These are phyloP conservation scores for Nothobranchius kuhntae DNA, from an alignment of 2,113 vertebrate genomes.

Conservation along the genomic window DNA sequence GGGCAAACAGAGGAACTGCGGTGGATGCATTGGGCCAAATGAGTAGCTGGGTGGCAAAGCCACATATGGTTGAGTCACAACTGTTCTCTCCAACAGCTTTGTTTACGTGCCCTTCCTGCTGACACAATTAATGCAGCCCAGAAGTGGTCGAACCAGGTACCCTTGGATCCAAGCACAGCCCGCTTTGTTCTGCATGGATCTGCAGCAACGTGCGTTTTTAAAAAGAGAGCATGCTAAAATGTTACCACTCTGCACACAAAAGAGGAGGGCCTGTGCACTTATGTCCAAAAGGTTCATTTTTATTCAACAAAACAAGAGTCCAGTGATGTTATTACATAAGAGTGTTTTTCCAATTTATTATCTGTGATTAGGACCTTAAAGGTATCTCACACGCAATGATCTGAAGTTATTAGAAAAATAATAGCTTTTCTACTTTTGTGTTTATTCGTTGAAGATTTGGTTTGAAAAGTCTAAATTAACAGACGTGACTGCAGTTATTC, in stretches of 20 bases:
- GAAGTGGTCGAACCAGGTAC: conserved; percentile 58
- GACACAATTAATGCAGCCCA: conserved; percentile 63
- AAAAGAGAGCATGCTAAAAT: conserved; percentile 59
- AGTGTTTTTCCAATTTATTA: no score
- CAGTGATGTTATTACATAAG: background rate
- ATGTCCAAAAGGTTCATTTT: conserved; percentile 17
- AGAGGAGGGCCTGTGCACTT: conserved; percentile 38
- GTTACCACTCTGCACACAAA: conserved; percentile 55
- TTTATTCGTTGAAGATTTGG: no score
- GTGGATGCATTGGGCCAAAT: conserved; percentile 44
- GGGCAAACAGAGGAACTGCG: conserved; percentile 35
- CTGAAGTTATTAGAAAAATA: background rate
- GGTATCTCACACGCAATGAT: background rate
- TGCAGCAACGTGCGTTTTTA: conserved; percentile 31
- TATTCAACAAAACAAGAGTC: background rate
- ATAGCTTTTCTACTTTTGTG: background rate
- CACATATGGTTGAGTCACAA: conserved; percentile 53
- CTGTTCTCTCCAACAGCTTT: conserved; percentile 66
- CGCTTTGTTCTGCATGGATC: conserved; percentile 56
- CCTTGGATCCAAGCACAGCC: conserved; percentile 47
- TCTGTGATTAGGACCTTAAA: no score
- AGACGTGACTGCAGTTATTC: no score
- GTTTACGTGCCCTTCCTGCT: conserved; percentile 70
- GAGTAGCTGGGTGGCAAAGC: conserved; percentile 43
- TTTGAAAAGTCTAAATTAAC: no score